Evolutionary conservation across 2,888 invertebrate species (phyloP), one percentile per base, ranked within the genome.

Genomic region (Corythucha ciliata): DNA sequence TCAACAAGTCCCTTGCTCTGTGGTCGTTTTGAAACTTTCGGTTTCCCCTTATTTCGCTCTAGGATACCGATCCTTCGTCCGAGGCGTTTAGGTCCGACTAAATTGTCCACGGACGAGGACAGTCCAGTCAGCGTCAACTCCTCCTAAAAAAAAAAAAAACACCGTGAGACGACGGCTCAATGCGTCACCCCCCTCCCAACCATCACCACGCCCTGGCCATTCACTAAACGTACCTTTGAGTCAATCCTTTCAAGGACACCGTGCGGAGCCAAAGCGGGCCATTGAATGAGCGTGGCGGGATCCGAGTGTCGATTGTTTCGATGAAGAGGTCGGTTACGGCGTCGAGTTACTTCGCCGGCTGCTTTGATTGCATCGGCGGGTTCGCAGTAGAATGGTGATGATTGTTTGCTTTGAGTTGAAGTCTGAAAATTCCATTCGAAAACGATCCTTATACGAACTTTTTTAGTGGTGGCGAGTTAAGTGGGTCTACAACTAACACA

Each of bases 341-440:
- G 67, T 65, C 33, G 63, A 10, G 58, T 60, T 36, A 62, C 59
- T 34, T 56, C 54, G 18, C 55, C 39, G 20, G 56, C 58, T 24
- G 58, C 59, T 63, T 79, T 77, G 50, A 89, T 72, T 22, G 88
- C 80, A 70, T 90, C 90, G 10, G 89, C 87, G 24, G 90, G 90
- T 68, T 90, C 89, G 2, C 88, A 87, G 65, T 90, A 90, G 64
- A 88, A 88, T 1, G 89, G 89, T 66, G 88, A 88, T 12, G 81
- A 81, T 65, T 86, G 81, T 24, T 56, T 56, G 39, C 36, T 52
- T 40, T 44, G 52, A 33, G 55, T 32, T 7, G 54, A 57, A 25
- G 56, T 42, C 55, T 51, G 52, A 18, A 32, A 52, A 39, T n/a
- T 33, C 29, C 29, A n/a, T 12, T n/a, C n/a, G n/a, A n/a, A n/a